A percentile compares a stretch with the other conserved stretches of the same genome.
Evolutionary conservation across 2,888 invertebrate genomes (phyloP).

Genomic region (Trissolcus japonicus): DNA sequence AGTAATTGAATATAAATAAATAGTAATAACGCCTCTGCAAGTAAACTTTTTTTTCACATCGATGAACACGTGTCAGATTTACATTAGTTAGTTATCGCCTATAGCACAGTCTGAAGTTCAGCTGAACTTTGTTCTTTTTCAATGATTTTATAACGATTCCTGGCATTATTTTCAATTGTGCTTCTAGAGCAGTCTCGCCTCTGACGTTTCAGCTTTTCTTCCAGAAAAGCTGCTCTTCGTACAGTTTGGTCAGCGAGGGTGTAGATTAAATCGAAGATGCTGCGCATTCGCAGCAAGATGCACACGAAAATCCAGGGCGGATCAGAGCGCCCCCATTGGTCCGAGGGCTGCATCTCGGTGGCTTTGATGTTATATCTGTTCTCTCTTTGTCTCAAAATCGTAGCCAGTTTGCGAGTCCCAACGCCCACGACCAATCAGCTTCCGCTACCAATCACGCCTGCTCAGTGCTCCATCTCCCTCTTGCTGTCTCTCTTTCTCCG

Average conservation of each 20-base stretch:
- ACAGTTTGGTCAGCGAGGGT: no score
- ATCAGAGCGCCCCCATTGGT: constrained; percentile 53
- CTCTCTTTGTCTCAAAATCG: constrained; percentile 52
- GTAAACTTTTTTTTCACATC: no score
- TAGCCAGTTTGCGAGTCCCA: constrained; percentile 46
- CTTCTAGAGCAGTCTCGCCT: no score
- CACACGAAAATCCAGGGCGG: constrained; percentile 57
- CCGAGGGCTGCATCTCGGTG: constrained; percentile 63
- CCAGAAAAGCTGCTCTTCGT: no score
- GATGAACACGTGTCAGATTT: no score
- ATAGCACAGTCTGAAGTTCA: no score
- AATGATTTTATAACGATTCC: no score
- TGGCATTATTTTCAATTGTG: not conserved
- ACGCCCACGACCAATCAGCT: constrained; percentile 61
- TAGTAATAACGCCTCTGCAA: no score
- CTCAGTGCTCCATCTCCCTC: constrained; percentile 38
- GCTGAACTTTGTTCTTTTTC: no score
- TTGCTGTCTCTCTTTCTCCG: constrained; percentile 15
- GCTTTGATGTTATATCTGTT: constrained; percentile 67
- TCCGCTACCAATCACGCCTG: constrained; percentile 61
- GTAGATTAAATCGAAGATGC: constrained; percentile 16
- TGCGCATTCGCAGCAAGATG: constrained; percentile 16
- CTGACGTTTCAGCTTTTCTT: no score
- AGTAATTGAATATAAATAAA: no score
- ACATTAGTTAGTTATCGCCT: not conserved